Percentiles rank a stretch among this genome's conserved stretches.
Evolutionary conservation across 2,113 vertebrate genomes (phyloP).

Genomic region (Hepsetus odoe): DNA sequence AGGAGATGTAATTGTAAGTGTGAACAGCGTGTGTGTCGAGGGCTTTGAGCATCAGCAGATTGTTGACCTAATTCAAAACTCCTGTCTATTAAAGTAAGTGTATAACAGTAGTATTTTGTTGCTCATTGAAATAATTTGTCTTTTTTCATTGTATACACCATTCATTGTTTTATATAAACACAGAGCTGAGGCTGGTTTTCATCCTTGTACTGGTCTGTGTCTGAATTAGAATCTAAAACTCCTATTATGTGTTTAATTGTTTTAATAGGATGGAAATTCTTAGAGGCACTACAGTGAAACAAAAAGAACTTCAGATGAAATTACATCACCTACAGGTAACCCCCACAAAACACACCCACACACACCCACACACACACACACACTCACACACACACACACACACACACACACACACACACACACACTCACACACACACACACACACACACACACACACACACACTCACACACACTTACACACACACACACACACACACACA

Average conservation of each 20-base stretch:
- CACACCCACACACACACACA: too few species aligned
- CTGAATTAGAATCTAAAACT: not conserved
- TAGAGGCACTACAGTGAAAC: conserved; percentile 45
- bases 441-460: too few species aligned
- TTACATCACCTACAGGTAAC: conserved; percentile 52
- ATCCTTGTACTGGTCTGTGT: not conserved
- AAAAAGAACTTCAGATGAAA: conserved; percentile 48
- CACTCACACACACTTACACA: too few species aligned
- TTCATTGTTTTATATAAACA: too few species aligned
- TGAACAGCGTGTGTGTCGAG: conserved; percentile 74
- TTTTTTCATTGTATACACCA: too few species aligned
- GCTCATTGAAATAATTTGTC: too few species aligned
- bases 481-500: too few species aligned
- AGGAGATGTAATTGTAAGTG: conserved; percentile 80
- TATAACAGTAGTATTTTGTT: too few species aligned
- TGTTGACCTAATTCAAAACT: conserved; percentile 77
- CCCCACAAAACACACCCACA: not conserved
- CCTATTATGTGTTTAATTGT: not conserved
- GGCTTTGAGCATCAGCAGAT: conserved; percentile 80
- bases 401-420: too few species aligned
- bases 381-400: not conserved
- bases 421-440: too few species aligned
- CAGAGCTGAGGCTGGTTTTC: too few species aligned
- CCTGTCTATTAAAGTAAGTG: conserved; percentile 80
- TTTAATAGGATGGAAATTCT: conserved; percentile 52